These are phyloP conservation scores for Drosophila macrothrix DNA, from an alignment of 2,888 invertebrate species.

Conservation along the genomic window DNA sequence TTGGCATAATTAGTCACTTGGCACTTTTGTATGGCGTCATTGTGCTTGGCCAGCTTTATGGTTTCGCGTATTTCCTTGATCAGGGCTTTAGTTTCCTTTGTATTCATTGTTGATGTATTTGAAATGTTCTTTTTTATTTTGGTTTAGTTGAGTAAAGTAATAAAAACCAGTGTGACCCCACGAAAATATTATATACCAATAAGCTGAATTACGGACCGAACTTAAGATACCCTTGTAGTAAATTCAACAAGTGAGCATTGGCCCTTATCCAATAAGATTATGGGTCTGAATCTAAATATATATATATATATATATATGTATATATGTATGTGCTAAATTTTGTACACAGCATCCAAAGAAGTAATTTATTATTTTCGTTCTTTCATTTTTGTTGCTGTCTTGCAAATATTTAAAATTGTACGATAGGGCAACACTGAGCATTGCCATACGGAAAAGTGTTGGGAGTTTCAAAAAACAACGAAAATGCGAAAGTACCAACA, in stretches of 20 bases:
- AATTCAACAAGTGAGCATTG: not conserved
- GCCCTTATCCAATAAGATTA: not conserved
- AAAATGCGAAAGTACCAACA: constrained; percentile 94
- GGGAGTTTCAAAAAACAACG: constrained; percentile 12
- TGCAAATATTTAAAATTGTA: not conserved
- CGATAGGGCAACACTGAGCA: constrained; percentile 34
- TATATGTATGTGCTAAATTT: not conserved
- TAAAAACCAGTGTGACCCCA: constrained; percentile 43
- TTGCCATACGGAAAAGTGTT: constrained; percentile 9
- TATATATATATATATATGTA: not conserved
- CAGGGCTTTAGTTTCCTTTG: constrained; percentile 89
- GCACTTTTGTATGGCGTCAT: constrained; percentile 91
- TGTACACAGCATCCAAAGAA: not conserved
- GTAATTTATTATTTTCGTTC: not conserved
- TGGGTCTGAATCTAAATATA: not conserved
- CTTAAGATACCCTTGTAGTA: constrained; percentile 8
- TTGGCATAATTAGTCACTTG: constrained; percentile 86
- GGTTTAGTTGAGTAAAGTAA: constrained; percentile 14
- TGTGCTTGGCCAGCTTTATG: constrained; percentile 91
- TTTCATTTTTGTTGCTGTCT: not conserved
- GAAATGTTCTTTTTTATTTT: not conserved
- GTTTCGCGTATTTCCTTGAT: constrained; percentile 93
- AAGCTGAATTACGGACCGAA: not conserved
- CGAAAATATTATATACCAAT: constrained; percentile 1
- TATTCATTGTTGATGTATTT: constrained; percentile 67